Evolutionary conservation across 2,797 vertebrate genomes (phyloP).

Genomic region (Champsocephalus esox): DNA sequence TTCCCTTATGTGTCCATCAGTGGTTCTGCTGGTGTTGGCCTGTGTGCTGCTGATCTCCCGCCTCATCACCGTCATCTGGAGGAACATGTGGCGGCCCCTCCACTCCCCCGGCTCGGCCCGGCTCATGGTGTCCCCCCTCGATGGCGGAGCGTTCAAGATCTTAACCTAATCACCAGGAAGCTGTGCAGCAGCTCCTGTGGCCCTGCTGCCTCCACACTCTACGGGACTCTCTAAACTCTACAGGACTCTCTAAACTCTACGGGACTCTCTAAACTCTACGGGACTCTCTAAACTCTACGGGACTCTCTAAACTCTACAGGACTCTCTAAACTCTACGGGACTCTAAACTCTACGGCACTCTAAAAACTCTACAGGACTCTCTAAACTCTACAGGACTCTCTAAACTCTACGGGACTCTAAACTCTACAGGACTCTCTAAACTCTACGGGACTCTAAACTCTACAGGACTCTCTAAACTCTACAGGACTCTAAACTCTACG

Average conservation of each 20-base stretch:
- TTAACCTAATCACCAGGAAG: constrained; percentile 33
- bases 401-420: too few species aligned
- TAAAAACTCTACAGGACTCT: not conserved
- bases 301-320: too few species aligned
- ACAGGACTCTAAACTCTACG: too few species aligned
- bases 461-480: too few species aligned
- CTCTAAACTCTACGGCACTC: too few species aligned
- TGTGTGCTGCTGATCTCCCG: constrained; percentile 74
- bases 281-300: too few species aligned
- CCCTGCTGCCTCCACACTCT: not conserved
- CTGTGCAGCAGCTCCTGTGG: not conserved
- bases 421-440: too few species aligned
- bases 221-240: too few species aligned
- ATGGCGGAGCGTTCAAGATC: constrained; percentile 55
- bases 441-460: too few species aligned
- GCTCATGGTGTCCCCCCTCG: constrained; percentile 67
- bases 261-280: too few species aligned
- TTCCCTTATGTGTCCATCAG: constrained; percentile 43
- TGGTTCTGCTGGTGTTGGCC: constrained; percentile 69
- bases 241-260: too few species aligned
- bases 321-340: too few species aligned
- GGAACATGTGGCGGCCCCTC: constrained; percentile 71
- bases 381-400: not conserved
- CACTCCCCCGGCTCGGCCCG: constrained; percentile 53
- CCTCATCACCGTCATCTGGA: constrained; percentile 74